Evolutionary conservation across 1,140 invertebrate genomes (phyloP), one percentile per base, ranked within the genome.

Genomic region (Ylistrum balloti): DNA sequence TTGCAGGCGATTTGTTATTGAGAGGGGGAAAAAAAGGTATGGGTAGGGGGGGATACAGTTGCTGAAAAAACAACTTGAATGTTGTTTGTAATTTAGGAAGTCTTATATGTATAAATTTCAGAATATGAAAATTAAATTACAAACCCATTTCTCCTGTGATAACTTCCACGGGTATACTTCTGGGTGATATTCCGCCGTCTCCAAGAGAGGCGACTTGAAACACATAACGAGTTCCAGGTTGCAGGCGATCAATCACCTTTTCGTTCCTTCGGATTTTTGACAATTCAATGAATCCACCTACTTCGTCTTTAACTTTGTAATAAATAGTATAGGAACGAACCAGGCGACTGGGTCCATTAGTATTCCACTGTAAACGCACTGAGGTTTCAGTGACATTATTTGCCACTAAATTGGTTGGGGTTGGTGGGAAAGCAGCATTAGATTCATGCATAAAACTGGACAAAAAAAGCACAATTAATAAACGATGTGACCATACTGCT

Each of bases 131-230:
- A 74, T 74, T 74, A n/a, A 74, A 74, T 74, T 74, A 97, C 97
- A 97, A 97, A 99, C 99, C 98, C 97, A 98, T 98, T 97, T 99
- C 98, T 95, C 98, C 98, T 86, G 99, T 99, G 89, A 98, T 99
- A 93, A 99, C 98, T 93, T 98, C 97, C 28, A 98, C 98, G 0
- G 98, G 97, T 33, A 97, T 97, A 93, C 98, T 99, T 0, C 98
- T 97, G 41, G 97, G 97, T 88, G 99, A 98, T 92, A 98, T 97
- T 48, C 99, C 99, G 93, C 99, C 98, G 94, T 97, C 98, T 97
- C 99, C 99, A 28, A 99, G 98, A 28, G 99, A 99, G 91, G 99
- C 98, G 90, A 99, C 98, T 96, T 98, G 98, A 97, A 99, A 98
- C 96, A 99, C 98, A 97, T 99, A 99, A 95, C 90, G 98, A 0